Conservation (phyloP, 2,113 vertebrate genomes). For the Lamprotornis superbus region DNA sequence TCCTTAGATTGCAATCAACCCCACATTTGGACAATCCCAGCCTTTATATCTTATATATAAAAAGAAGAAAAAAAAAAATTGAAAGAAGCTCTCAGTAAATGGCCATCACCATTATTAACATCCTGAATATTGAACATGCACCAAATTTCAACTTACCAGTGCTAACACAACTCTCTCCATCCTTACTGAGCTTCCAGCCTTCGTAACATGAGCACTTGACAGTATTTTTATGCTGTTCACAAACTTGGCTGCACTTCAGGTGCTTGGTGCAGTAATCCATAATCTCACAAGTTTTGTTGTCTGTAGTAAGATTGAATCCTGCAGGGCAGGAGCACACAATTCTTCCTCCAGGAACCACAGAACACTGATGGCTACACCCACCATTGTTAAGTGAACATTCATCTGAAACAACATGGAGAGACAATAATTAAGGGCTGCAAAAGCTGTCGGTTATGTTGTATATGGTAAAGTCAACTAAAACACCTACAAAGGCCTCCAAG, state of each 20-base stretch:
- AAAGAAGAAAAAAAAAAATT: neutral
- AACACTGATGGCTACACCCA: slow-evolving; percentile 95
- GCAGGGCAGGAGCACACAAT: slow-evolving; percentile 91
- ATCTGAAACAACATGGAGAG: slow-evolving; percentile 70
- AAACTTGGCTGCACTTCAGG: slow-evolving; percentile 93
- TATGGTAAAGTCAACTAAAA: neutral
- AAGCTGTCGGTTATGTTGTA: neutral
- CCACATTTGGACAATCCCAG: neutral
- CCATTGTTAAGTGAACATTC: slow-evolving; percentile 91
- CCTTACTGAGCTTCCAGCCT: slow-evolving; percentile 87
- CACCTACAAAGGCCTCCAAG: neutral
- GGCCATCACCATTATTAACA: neutral
- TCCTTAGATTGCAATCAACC: neutral
- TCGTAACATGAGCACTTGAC: slow-evolving; percentile 97
- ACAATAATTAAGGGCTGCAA: neutral
- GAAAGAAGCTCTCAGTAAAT: neutral
- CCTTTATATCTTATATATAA: accelerated
- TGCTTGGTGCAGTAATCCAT: slow-evolving; percentile 92
- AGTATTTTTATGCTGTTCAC: slow-evolving; percentile 91
- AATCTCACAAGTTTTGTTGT: slow-evolving; percentile 91
- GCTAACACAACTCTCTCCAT: slow-evolving; percentile 90
- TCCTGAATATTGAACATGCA: neutral
- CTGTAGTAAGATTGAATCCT: slow-evolving; percentile 82
- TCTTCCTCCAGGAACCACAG: slow-evolving; percentile 88
- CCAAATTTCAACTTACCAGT: slow-evolving; percentile 74